These are phyloP conservation scores for Psittacus erithacus DNA, from an alignment of 2,113 vertebrate species.

Conservation along the genomic window DNA sequence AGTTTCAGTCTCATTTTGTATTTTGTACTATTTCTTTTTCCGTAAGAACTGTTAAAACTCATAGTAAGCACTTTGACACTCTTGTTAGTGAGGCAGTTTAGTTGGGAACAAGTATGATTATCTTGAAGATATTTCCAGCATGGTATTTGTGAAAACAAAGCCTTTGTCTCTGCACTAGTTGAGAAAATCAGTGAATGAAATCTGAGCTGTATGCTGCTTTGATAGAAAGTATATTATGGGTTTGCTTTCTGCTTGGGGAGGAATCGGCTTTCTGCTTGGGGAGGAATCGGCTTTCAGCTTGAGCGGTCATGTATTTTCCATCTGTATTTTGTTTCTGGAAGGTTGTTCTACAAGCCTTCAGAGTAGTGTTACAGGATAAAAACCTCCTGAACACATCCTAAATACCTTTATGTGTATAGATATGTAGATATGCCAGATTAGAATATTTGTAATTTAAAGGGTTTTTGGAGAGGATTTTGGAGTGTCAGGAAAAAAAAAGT, in stretches of 20 bases:
- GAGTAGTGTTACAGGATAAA: not conserved
- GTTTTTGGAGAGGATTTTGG: not conserved
- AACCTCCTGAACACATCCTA: not conserved
- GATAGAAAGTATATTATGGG: not conserved
- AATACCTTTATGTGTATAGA: not conserved
- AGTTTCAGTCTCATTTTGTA: not conserved
- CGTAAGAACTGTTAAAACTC: not conserved
- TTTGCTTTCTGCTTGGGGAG: slow-evolving; percentile 1
- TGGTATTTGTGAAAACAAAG: not conserved
- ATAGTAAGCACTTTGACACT: not conserved
- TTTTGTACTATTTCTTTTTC: slow-evolving; percentile 3
- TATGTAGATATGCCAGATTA: not conserved
- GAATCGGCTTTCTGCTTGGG: not conserved
- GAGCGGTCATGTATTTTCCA: not conserved
- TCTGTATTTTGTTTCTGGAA: slow-evolving; percentile 16
- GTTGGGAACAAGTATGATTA: not conserved
- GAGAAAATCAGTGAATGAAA: slow-evolving; percentile 2
- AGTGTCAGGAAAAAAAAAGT: not conserved
- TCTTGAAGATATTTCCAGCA: not conserved
- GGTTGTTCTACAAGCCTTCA: not conserved
- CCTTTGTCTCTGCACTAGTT: not conserved
- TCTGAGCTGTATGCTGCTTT: not conserved
- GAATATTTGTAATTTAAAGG: not conserved
- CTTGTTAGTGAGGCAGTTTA: not conserved
- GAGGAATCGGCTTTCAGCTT: not conserved